These are phyloP conservation scores for Oreortyx pictus DNA, from an alignment of 2,797 vertebrate genomes.

Conservation along the genomic window DNA sequence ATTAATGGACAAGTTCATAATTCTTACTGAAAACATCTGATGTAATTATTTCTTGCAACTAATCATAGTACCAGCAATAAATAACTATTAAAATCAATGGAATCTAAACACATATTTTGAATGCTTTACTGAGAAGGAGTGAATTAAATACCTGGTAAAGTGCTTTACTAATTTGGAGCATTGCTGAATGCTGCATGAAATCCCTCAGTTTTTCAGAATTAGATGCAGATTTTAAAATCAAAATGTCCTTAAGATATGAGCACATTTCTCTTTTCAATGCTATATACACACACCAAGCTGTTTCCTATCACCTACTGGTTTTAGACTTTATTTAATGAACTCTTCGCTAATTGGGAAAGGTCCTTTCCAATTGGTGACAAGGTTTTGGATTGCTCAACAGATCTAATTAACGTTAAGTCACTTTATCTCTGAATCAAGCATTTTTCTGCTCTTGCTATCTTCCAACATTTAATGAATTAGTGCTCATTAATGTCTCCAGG, in stretches of 20 bases:
- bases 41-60: background rate
- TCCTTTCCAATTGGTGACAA: constrained; percentile 34
- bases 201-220: background rate
- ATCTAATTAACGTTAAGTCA: constrained; percentile 64
- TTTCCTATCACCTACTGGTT: background rate
- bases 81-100: background rate
- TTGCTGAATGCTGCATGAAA: background rate
- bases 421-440: constrained; percentile 57
- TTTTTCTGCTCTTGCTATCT: constrained; percentile 32
- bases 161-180: background rate
- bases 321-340: constrained; percentile 51
- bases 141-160: background rate
- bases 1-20: background rate
- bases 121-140: background rate
- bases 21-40: background rate
- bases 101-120: background rate
- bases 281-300: background rate
- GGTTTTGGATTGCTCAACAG: constrained; percentile 50
- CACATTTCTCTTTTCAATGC: background rate
- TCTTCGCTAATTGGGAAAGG: constrained; percentile 38
- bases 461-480: constrained; percentile 55
- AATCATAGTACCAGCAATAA: background rate
- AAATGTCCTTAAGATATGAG: background rate
- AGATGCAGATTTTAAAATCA: background rate
- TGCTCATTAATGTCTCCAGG: constrained; percentile 22